Conservation (phyloP, 2,113 vertebrate species). For the Dromas ardeola region DNA sequence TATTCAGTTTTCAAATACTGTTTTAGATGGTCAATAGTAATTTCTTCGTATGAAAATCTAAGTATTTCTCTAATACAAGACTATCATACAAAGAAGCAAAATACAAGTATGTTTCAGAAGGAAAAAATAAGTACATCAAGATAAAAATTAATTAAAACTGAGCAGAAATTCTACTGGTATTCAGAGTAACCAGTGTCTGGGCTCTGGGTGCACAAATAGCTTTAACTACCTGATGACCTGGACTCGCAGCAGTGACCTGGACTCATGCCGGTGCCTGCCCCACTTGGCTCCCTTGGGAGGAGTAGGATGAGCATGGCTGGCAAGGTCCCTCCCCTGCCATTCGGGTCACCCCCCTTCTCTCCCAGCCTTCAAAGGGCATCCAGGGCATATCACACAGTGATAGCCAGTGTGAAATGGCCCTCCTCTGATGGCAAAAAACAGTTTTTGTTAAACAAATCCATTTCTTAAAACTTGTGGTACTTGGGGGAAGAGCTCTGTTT, state of each 20-base stretch:
- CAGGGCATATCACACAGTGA: too few relatives aligned
- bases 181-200: not conserved
- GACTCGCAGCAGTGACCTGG: fast-evolving
- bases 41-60: not conserved
- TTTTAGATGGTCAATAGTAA: constrained; percentile 10
- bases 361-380: not conserved
- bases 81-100: not conserved
- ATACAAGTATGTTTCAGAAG: not conserved
- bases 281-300: not conserved
- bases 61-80: not conserved
- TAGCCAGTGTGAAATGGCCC: fast-evolving
- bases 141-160: not conserved
- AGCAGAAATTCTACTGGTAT: not conserved
- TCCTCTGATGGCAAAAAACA: not conserved
- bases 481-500: not conserved
- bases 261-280: too few relatives aligned
- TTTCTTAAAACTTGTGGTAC: not conserved
- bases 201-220: too few relatives aligned
- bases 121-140: not conserved
- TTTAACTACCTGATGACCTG: not conserved
- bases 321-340: not conserved
- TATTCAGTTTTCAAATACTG: not conserved
- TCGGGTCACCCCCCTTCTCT: not conserved
- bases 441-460: not conserved
- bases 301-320: not conserved